These are phyloP conservation scores for Sternotherus odoratus DNA, from an alignment of 2,797 vertebrate species.

Conservation along the genomic window DNA sequence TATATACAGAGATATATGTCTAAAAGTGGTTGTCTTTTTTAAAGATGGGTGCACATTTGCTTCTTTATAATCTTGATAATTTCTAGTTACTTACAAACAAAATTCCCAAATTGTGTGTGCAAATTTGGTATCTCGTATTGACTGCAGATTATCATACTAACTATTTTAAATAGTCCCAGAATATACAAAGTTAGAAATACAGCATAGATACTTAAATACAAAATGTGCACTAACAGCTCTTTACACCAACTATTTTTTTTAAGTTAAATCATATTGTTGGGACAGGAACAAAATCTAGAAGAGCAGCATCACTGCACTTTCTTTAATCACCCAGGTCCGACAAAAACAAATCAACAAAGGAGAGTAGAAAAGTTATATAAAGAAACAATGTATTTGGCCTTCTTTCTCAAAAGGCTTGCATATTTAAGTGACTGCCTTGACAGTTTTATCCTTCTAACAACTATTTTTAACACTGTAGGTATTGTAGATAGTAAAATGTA, in stretches of 20 bases:
- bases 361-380: not conserved
- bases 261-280: not conserved
- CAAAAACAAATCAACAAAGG: not conserved
- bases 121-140: not conserved
- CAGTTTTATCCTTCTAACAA: not conserved
- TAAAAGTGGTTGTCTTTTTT: too few species aligned
- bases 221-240: not conserved
- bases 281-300: not conserved
- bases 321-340: constrained; percentile 25
- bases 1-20: not conserved
- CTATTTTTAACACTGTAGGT: not conserved
- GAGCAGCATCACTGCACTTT: constrained; percentile 1
- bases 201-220: not conserved
- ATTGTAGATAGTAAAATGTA: constrained; percentile 8
- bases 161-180: not conserved
- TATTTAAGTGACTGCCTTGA: constrained; percentile 36
- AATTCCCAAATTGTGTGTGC: not conserved
- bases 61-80: not conserved
- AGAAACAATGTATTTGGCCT: not conserved
- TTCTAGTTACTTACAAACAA: not conserved
- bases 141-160: not conserved
- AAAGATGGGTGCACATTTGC: not conserved
- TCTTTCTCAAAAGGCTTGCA: not conserved
- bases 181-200: not conserved
- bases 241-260: not conserved